Evolutionary conservation across 2,888 invertebrate species (phyloP).

Genomic region (Eulithis testata): DNA sequence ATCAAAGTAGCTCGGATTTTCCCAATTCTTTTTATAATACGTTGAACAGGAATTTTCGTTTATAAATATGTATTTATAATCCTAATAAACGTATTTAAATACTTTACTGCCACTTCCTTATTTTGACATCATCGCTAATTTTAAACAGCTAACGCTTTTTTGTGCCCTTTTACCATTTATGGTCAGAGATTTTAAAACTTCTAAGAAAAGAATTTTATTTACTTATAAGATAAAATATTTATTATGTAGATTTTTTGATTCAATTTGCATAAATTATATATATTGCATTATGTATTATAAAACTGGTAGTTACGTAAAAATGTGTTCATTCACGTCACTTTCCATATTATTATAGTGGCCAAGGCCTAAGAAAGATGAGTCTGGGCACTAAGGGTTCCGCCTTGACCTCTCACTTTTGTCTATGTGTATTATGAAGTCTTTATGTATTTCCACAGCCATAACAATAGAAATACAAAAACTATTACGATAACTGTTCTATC

Average conservation of each 20-base stretch:
- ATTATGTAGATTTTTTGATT: slow-evolving; percentile 41
- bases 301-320: slow-evolving; percentile 32
- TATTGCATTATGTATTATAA: too few species aligned
- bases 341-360: slow-evolving; percentile 28
- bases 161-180: slow-evolving; percentile 43
- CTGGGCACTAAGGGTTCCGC: not conserved
- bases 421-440: too few species aligned
- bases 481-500: slow-evolving; percentile 41
- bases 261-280: slow-evolving; percentile 26
- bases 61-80: slow-evolving; percentile 3
- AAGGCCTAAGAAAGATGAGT: not conserved
- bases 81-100: not conserved
- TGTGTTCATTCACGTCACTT: slow-evolving; percentile 32
- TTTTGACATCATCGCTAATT: slow-evolving; percentile 64
- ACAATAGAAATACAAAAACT: slow-evolving; percentile 14
- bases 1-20: not conserved
- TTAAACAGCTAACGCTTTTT: slow-evolving; percentile 33
- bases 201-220: slow-evolving; percentile 32
- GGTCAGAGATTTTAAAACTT: slow-evolving; percentile 41
- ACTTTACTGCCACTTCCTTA: slow-evolving; percentile 22
- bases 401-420: too few species aligned
- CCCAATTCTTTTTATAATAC: not conserved
- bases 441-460: slow-evolving; percentile 25
- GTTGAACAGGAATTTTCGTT: slow-evolving; percentile 13
- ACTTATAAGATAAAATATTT: slow-evolving; percentile 32